Evolutionary conservation across 2,888 invertebrate species (phyloP).

Genomic region (Zeuzera pyrina): DNA sequence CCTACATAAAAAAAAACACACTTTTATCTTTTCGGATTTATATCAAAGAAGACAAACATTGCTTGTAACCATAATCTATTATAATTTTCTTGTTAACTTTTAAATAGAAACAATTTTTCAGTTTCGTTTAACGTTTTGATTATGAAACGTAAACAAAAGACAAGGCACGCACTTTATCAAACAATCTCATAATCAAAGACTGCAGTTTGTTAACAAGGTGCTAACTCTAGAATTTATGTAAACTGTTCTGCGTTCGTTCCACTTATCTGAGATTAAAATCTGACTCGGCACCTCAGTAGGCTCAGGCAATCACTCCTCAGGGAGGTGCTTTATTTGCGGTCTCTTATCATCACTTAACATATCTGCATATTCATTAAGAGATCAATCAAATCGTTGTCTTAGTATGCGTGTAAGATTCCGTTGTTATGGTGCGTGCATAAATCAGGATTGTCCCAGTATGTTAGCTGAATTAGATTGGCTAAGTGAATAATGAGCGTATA

Average conservation of each 20-base stretch:
- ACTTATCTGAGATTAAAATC: slow-evolving; percentile 72
- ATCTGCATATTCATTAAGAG: slow-evolving; percentile 70
- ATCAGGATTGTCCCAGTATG: no score
- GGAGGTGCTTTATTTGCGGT: slow-evolving; percentile 59
- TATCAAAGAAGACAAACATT: no score
- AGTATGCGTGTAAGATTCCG: slow-evolving; percentile 3
- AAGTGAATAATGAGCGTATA: no score
- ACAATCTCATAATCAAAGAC: slow-evolving; percentile 58
- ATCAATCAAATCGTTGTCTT: slow-evolving; percentile 63
- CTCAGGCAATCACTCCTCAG: slow-evolving; percentile 61
- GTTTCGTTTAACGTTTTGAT: not conserved
- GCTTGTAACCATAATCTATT: no score
- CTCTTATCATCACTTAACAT: slow-evolving; percentile 59
- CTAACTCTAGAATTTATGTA: slow-evolving; percentile 70
- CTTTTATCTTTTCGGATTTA: no score
- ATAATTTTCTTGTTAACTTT: not conserved
- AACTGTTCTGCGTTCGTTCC: slow-evolving; percentile 56
- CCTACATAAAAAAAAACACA: no score
- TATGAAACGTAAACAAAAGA: slow-evolving; percentile 6
- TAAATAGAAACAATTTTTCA: not conserved
- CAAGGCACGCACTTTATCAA: slow-evolving; percentile 40
- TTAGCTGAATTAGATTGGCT: no score
- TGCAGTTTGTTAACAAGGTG: slow-evolving; percentile 70
- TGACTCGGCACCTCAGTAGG: slow-evolving; percentile 47
- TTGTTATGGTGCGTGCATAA: slow-evolving; percentile 18